These are phyloP conservation scores for Stenolophus ochropezus DNA, from an alignment of 2,888 invertebrate species.

Conservation along the genomic window DNA sequence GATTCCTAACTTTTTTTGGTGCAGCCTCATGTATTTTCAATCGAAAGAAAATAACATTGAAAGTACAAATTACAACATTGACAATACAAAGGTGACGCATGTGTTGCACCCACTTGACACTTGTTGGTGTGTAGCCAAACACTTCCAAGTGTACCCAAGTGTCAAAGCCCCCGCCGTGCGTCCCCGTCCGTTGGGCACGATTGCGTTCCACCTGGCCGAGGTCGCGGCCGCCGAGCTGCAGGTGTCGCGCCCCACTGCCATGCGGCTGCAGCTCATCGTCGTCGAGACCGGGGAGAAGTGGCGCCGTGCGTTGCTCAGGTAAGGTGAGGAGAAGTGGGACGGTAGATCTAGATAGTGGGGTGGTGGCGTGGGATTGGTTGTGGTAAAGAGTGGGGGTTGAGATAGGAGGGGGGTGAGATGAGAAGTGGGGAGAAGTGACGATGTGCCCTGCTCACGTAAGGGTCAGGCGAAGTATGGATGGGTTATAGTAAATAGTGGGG, in stretches of 20 bases:
- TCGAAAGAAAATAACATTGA: no score
- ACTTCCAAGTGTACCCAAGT: constrained; percentile 26
- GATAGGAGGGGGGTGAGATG: no score
- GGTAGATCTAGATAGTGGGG: background rate
- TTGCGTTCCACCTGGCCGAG: constrained; percentile 6
- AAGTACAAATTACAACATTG: background rate
- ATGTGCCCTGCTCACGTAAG: no score
- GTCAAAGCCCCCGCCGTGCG: background rate
- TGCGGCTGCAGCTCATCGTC: constrained; percentile 74
- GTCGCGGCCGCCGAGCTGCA: background rate
- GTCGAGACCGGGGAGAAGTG: constrained; percentile 75
- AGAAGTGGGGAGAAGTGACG: no score
- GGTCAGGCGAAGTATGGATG: no score
- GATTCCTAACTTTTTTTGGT: no score
- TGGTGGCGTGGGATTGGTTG: background rate
- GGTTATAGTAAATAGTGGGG: no score
- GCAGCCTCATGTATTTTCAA: no score
- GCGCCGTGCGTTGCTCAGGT: constrained; percentile 74
- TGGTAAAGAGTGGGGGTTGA: background rate
- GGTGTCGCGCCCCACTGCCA: constrained; percentile 63
- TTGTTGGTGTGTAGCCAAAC: background rate
- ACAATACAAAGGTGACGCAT: background rate
- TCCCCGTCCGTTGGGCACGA: background rate
- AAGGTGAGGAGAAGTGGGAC: constrained; percentile 62
- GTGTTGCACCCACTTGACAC: background rate